These are phyloP conservation scores for Tupaia chinensis DNA, from an alignment of 2,113 vertebrate genomes.

Conservation along the genomic window DNA sequence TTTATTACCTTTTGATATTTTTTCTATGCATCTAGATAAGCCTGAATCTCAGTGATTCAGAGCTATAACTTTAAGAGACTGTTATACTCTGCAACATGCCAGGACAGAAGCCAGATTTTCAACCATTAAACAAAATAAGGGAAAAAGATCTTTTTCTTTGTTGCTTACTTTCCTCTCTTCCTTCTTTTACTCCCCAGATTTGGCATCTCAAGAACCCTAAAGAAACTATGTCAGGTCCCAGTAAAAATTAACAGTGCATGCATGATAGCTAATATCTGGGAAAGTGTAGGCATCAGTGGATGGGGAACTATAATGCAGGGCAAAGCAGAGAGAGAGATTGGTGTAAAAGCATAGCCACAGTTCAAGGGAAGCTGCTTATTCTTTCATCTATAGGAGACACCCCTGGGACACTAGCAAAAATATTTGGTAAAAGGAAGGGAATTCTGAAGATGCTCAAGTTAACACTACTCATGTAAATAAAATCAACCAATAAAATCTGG, in stretches of 20 bases:
- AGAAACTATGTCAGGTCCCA: neutral
- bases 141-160: neutral
- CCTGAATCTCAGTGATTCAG: neutral
- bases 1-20: slow-evolving; percentile 15
- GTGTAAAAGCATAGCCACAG: neutral
- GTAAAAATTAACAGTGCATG: neutral
- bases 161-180: neutral
- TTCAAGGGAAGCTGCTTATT: neutral
- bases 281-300: neutral
- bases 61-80: neutral
- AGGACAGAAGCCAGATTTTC: neutral
- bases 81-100: neutral
- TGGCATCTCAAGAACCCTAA: neutral
- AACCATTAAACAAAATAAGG: slow-evolving; percentile 16
- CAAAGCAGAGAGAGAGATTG: neutral
- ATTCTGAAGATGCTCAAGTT: neutral
- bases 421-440: neutral
- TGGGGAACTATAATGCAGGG: neutral
- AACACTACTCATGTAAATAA: neutral
- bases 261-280: neutral
- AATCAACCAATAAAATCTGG: neutral
- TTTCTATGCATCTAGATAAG: neutral
- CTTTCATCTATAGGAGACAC: neutral
- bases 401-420: neutral
- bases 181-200: neutral